Conservation (phyloP, 2,888 invertebrate species). For the Synergus japonicus region DNA sequence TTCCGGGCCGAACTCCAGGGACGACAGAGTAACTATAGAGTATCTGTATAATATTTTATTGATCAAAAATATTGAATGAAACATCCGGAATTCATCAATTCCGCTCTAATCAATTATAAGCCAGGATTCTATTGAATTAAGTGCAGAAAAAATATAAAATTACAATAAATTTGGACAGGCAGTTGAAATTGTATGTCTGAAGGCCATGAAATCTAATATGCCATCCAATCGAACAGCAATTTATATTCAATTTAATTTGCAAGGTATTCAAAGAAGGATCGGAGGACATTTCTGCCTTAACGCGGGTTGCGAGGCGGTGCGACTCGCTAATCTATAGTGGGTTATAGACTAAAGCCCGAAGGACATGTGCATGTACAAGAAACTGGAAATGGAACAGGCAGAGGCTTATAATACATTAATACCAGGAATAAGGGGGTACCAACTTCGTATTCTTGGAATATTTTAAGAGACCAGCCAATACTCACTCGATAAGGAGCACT, state of each 20-base stretch:
- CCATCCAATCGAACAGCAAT: neutral
- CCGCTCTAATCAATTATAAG: slow-evolving; percentile 21
- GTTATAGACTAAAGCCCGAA: slow-evolving; percentile 11
- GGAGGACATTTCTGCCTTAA: neutral
- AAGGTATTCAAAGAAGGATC: neutral
- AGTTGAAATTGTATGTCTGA: neutral
- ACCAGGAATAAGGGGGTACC: neutral
- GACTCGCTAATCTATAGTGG: slow-evolving; percentile 51
- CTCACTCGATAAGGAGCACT: neutral
- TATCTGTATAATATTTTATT: no score
- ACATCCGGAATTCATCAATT: neutral
- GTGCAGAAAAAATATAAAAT: neutral
- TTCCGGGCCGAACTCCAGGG: neutral
- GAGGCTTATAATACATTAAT: neutral
- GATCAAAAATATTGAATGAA: no score
- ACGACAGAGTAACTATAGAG: no score
- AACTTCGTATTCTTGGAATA: neutral
- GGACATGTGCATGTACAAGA: slow-evolving; percentile 46
- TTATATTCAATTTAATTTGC: neutral
- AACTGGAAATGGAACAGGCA: slow-evolving; percentile 1
- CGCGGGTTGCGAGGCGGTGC: slow-evolving; percentile 7
- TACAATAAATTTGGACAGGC: neutral
- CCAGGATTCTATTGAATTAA: neutral
- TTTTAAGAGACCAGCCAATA: neutral
- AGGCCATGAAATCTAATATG: neutral